These are phyloP conservation scores for Catostomus latipinnis DNA, from an alignment of 2,797 vertebrate genomes.

Conservation along the genomic window DNA sequence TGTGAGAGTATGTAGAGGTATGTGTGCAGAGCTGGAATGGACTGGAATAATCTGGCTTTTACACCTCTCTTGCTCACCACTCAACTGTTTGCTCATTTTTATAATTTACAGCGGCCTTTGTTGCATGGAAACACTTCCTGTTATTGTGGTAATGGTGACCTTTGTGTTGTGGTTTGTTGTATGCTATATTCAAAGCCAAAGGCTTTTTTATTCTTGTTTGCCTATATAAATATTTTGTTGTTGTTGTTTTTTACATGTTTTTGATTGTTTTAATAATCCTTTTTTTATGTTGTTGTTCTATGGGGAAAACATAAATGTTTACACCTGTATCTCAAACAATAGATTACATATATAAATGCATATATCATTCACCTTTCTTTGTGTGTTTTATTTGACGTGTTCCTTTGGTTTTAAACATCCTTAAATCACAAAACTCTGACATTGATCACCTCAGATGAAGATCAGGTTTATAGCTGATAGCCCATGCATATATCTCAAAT, in stretches of 20 bases:
- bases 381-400: slow-evolving; percentile 44
- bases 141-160: slow-evolving; percentile 44
- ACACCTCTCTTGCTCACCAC: slow-evolving; percentile 53
- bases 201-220: slow-evolving; percentile 68
- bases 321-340: slow-evolving; percentile 81
- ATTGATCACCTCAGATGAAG: neutral
- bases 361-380: slow-evolving; percentile 73
- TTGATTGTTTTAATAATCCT: slow-evolving; percentile 66
- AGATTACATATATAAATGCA: slow-evolving; percentile 82
- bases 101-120: slow-evolving; percentile 58
- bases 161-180: slow-evolving; percentile 42
- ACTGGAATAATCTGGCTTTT: slow-evolving; percentile 55
- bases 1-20: slow-evolving; percentile 36
- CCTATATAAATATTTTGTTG: slow-evolving; percentile 69
- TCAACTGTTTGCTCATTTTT: slow-evolving; percentile 64
- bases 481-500: neutral
- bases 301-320: slow-evolving; percentile 75
- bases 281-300: slow-evolving; percentile 66
- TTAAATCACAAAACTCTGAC: no score
- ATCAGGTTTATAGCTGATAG: neutral
- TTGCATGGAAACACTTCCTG: slow-evolving; percentile 56
- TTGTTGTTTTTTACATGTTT: slow-evolving; percentile 68
- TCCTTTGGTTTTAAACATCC: neutral
- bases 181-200: slow-evolving; percentile 78
- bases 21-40: slow-evolving; percentile 36